Evolutionary conservation across 2,797 vertebrate genomes (phyloP).

Genomic region (Gymnothorax reevesii): DNA sequence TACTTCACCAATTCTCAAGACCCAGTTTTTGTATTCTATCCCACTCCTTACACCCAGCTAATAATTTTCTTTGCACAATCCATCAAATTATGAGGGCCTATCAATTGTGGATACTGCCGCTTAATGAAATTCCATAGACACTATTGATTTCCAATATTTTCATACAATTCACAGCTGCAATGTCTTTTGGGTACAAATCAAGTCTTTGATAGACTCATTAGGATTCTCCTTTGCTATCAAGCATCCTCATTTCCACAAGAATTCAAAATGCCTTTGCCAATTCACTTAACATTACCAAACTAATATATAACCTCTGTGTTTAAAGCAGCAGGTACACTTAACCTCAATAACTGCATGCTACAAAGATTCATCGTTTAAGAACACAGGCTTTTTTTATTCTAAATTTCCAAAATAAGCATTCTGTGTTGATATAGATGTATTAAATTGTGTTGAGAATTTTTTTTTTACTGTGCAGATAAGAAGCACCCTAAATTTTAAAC

Average conservation of each 20-base stretch:
- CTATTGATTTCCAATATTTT: slow-evolving; percentile 99
- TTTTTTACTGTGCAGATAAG: slow-evolving; percentile 27
- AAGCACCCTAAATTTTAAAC: slow-evolving; percentile 33
- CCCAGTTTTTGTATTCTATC: slow-evolving; percentile 77
- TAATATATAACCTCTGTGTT: slow-evolving; percentile 78
- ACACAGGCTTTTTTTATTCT: background rate
- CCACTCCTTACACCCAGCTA: slow-evolving; percentile 87
- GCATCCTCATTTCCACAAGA: slow-evolving; percentile 91
- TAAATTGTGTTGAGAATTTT: slow-evolving; percentile 15
- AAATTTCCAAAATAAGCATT: background rate
- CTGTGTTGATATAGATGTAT: slow-evolving; percentile 11
- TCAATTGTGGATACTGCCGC: slow-evolving; percentile 97
- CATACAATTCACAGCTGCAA: slow-evolving; percentile 93
- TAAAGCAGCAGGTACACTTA: slow-evolving; percentile 67
- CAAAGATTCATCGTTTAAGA: slow-evolving; percentile 16
- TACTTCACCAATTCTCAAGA: slow-evolving; percentile 86
- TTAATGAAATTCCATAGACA: slow-evolving; percentile 99
- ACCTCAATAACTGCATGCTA: slow-evolving; percentile 41
- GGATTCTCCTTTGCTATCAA: slow-evolving; percentile 89
- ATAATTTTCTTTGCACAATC: slow-evolving; percentile 99
- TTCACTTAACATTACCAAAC: slow-evolving; percentile 86
- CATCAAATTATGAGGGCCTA: slow-evolving; percentile 99
- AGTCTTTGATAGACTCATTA: slow-evolving; percentile 95
- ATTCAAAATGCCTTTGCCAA: slow-evolving; percentile 89
- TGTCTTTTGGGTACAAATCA: slow-evolving; percentile 95